These are phyloP conservation scores for Lasiurus borealis DNA, from an alignment of 2,113 vertebrate species.

Conservation along the genomic window DNA sequence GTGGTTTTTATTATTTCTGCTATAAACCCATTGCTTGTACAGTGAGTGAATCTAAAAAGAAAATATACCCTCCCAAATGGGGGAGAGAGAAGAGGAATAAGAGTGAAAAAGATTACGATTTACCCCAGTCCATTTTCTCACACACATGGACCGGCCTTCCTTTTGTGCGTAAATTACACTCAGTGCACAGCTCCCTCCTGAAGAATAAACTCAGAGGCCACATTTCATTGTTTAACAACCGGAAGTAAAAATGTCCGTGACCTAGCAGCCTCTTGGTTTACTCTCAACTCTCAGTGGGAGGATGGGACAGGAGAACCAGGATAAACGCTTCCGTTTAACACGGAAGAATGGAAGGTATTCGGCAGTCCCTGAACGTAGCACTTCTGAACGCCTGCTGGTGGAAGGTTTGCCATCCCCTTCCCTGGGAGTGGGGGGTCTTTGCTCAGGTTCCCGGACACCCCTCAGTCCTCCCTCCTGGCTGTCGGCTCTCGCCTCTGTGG, in stretches of 20 bases:
- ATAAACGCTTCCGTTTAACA: not conserved
- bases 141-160: not conserved
- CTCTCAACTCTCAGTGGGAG: not conserved
- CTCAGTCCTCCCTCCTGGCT: no score
- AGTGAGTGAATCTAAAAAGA: constrained; percentile 4
- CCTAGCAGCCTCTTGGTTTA: no score
- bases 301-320: not conserved
- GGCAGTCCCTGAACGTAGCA: no score
- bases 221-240: not conserved
- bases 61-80: not conserved
- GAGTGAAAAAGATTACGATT: not conserved
- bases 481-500: not conserved
- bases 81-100: no score
- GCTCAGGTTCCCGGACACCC: not conserved
- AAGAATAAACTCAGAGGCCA: not conserved
- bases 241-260: not conserved
- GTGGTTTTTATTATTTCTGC: constrained; percentile 13
- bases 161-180: not conserved
- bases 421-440: not conserved
- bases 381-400: not conserved
- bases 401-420: not conserved
- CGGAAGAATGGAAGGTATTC: no score
- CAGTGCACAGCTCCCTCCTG: not conserved
- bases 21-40: constrained; percentile 11
- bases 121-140: not conserved